These are phyloP conservation scores for Mormyrops attenuatus DNA, from an alignment of 2,797 vertebrate species.

Conservation along the genomic window DNA sequence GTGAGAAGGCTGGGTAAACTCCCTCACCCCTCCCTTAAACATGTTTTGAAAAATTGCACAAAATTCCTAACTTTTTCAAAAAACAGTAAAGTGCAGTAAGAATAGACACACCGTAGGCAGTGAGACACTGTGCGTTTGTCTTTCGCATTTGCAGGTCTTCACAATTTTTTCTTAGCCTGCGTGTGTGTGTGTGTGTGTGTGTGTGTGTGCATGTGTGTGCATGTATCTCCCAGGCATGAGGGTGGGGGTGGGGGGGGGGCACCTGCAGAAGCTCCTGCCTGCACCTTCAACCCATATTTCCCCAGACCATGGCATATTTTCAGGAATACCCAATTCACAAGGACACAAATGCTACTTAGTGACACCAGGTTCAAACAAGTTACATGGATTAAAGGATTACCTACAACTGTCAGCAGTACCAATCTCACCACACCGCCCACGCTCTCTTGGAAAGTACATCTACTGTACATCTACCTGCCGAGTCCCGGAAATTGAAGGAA, in stretches of 20 bases:
- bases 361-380: background rate
- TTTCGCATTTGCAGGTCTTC: background rate
- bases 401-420: background rate
- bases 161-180: background rate
- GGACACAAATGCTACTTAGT: background rate
- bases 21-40: slow-evolving; percentile 14
- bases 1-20: background rate
- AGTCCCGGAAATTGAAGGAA: background rate
- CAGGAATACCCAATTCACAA: background rate
- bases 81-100: slow-evolving; percentile 34
- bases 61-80: slow-evolving; percentile 18
- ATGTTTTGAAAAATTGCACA: slow-evolving; percentile 21
- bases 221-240: background rate
- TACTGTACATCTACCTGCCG: background rate
- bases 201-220: background rate
- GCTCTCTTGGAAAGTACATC: background rate
- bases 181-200: background rate
- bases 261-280: background rate
- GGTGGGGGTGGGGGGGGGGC: background rate
- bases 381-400: background rate
- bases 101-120: slow-evolving; percentile 26
- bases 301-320: background rate
- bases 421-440: background rate
- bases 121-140: background rate
- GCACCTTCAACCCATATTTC: background rate